phyloP scores from a whole-genome alignment of 2,888 invertebrate genomes.

The Brachyptera putata region DNA sequence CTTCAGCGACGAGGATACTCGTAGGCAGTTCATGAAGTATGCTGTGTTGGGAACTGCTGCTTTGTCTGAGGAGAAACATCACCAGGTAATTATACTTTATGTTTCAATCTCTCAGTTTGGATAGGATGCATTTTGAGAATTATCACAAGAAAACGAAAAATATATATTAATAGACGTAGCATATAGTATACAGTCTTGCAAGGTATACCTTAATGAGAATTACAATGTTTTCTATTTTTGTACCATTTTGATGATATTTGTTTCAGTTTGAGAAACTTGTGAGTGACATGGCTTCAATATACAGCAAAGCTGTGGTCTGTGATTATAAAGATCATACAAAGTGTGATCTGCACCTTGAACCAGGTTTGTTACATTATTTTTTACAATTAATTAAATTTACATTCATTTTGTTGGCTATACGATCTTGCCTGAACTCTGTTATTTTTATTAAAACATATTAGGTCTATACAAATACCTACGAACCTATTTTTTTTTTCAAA shows the following conservation, averaged over 20 bases:
- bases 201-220: too few species aligned
- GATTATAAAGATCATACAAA: constrained; percentile 58
- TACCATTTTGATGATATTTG: too few species aligned
- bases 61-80: constrained; percentile 63
- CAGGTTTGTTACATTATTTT: constrained; percentile 60
- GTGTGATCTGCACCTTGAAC: constrained; percentile 69
- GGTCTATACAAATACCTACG: too few species aligned
- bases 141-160: too few species aligned
- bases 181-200: too few species aligned
- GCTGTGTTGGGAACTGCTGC: constrained; percentile 69
- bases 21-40: constrained; percentile 70
- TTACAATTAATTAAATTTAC: too few species aligned
- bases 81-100: too few species aligned
- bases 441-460: too few species aligned
- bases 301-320: constrained; percentile 73
- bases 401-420: too few species aligned
- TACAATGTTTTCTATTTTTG: not conserved
- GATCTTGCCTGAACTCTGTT: too few species aligned
- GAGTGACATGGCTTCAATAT: constrained; percentile 70
- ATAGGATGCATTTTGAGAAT: not conserved
- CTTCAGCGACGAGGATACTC: constrained; percentile 62
- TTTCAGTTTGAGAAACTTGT: constrained; percentile 54
- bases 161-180: not conserved
- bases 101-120: too few species aligned
- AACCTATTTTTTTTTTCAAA: too few species aligned